These are phyloP conservation scores for Saturnia japonica DNA, from an alignment of 2,888 invertebrate species.

Conservation along the genomic window DNA sequence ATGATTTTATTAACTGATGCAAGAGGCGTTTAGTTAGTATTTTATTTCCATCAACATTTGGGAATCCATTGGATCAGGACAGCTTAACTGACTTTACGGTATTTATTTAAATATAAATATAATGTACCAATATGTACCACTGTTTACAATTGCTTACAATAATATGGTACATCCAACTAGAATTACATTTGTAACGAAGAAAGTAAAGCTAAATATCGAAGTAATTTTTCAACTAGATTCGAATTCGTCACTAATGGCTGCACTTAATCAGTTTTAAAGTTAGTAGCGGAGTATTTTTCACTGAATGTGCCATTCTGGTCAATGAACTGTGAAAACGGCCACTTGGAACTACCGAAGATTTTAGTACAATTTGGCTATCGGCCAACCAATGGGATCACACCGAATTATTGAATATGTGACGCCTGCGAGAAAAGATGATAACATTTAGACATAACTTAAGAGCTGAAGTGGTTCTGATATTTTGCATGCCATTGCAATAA, in stretches of 20 bases:
- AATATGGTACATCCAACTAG: background rate
- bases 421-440: background rate
- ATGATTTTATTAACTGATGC: too few relatives aligned
- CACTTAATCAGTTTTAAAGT: slow-evolving; percentile 14
- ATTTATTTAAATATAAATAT: background rate
- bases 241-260: slow-evolving; percentile 6
- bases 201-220: background rate
- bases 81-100: too few relatives aligned
- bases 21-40: too few relatives aligned
- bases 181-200: background rate
- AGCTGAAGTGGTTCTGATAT: background rate
- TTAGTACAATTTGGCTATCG: slow-evolving; percentile 30
- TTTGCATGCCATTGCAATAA: background rate
- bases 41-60: too few relatives aligned
- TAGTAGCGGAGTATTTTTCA: slow-evolving; percentile 18
- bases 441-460: background rate
- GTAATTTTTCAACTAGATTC: background rate
- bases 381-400: slow-evolving; percentile 26
- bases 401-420: slow-evolving; percentile 12
- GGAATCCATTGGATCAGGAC: too few relatives aligned
- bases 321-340: slow-evolving; percentile 36
- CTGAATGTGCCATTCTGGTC: slow-evolving; percentile 19
- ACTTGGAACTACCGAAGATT: slow-evolving; percentile 31
- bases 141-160: background rate
- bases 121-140: background rate